Evolutionary conservation across 2,888 invertebrate genomes (phyloP).

Genomic region (Mythimna vitellina): DNA sequence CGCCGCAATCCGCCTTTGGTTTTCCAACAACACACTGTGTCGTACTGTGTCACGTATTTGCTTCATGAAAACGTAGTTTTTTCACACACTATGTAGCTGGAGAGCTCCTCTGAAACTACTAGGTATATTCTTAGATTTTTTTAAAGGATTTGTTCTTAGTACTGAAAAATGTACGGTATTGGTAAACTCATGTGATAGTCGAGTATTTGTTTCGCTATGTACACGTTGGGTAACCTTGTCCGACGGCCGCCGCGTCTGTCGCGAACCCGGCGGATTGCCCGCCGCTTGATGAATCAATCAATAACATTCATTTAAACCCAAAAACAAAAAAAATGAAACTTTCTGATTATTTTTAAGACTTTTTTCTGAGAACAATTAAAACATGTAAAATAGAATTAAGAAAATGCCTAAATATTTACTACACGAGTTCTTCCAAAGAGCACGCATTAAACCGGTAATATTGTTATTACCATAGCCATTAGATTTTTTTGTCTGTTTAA

Average conservation of each 20-base stretch:
- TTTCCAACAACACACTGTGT: constrained; percentile 58
- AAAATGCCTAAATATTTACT: too few species aligned
- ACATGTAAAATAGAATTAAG: too few species aligned
- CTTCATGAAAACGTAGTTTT: constrained; percentile 9
- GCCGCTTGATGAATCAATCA: constrained; percentile 63
- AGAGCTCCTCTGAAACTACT: constrained; percentile 4
- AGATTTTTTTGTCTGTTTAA: too few species aligned
- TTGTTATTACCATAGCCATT: too few species aligned
- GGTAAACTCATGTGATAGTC: neutral
- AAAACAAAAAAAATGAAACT: constrained; percentile 61
- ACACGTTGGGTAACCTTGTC: constrained; percentile 75
- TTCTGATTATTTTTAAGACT: constrained; percentile 49
- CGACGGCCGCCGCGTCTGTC: constrained; percentile 69
- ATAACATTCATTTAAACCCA: constrained; percentile 63
- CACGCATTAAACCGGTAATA: too few species aligned
- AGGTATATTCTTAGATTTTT: neutral
- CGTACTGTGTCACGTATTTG: constrained; percentile 15
- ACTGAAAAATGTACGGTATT: neutral
- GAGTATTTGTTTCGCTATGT: constrained; percentile 33
- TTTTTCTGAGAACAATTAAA: constrained; percentile 49
- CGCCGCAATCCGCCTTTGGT: constrained; percentile 51
- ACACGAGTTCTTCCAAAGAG: too few species aligned
- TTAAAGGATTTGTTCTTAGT: neutral
- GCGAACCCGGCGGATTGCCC: constrained; percentile 59
- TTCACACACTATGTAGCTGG: neutral